Conservation (phyloP, 2,797 vertebrate species). For the Notolabrus celidotus region DNA sequence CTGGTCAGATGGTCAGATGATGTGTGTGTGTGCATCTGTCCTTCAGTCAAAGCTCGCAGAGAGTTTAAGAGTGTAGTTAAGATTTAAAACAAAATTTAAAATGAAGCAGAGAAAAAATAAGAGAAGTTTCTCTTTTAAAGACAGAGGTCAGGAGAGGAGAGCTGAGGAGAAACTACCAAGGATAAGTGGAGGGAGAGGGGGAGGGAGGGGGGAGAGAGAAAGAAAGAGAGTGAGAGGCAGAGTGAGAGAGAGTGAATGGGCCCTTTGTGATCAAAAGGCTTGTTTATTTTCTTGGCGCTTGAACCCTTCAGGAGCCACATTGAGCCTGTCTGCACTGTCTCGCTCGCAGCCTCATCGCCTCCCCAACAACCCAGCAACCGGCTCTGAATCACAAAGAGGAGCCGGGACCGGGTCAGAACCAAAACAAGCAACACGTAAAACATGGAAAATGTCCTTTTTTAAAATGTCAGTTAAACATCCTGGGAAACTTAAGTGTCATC, state of each 20-base stretch:
- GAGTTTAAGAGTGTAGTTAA: constrained; percentile 14
- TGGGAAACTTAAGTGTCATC: accelerated
- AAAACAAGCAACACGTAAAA: constrained; percentile 33
- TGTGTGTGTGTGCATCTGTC: constrained; percentile 44
- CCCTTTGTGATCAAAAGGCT: constrained; percentile 88
- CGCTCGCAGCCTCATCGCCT: constrained; percentile 43
- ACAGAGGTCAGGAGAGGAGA: constrained; percentile 55
- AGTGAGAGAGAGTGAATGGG: constrained; percentile 79
- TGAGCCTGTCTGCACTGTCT: constrained; percentile 77
- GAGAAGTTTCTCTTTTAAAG: constrained; percentile 33
- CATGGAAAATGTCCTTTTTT: not conserved
- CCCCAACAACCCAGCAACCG: constrained; percentile 48
- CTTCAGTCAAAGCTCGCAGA: constrained; percentile 6
- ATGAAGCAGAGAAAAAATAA: constrained; percentile 19
- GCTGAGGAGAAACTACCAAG: constrained; percentile 48
- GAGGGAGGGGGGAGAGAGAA: constrained; percentile 19
- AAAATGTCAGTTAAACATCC: not conserved
- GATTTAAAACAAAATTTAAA: constrained; percentile 32
- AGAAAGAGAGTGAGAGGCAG: constrained; percentile 39
- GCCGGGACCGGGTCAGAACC: constrained; percentile 30
- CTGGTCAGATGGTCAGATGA: constrained; percentile 58
- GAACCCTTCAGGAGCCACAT: constrained; percentile 85
- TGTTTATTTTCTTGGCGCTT: constrained; percentile 89
- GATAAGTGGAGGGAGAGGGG: constrained; percentile 51
- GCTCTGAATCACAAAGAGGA: constrained; percentile 32